A percentile compares a stretch with the other conserved stretches of the same genome.
phyloP scores from a whole-genome alignment of 1,140 invertebrate genomes.

The Popillia japonica region DNA sequence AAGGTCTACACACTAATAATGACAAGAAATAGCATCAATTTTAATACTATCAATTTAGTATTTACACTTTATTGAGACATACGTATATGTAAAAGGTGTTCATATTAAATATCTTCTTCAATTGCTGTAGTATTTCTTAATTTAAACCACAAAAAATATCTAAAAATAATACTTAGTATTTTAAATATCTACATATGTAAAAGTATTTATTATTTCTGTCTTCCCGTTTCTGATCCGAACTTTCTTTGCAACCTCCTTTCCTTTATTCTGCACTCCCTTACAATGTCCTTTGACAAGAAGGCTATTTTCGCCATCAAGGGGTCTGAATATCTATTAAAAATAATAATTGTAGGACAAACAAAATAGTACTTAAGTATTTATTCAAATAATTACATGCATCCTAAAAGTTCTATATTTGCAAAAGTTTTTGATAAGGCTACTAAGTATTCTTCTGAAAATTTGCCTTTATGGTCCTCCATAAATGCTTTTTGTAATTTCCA shows the following conservation, averaged over 20 bases:
- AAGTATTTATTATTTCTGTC: conserved; percentile 50
- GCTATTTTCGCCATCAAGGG: conserved; percentile 81
- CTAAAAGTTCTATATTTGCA: conserved; percentile 83
- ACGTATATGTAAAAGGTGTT: background rate
- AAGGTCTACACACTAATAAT: conserved; percentile 75
- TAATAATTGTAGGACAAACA: background rate
- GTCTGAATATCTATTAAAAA: conserved; percentile 64
- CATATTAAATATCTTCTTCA: background rate
- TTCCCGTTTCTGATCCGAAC: conserved; percentile 72
- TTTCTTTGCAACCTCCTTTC: conserved; percentile 69
- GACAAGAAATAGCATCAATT: conserved; percentile 46
- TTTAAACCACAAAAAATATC: no score
- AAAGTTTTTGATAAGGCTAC: conserved; percentile 83
- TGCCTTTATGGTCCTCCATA: conserved; percentile 73
- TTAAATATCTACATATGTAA: no score
- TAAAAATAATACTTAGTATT: no score
- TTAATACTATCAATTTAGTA: background rate
- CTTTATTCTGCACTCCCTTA: conserved; percentile 65
- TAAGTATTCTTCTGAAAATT: conserved; percentile 75
- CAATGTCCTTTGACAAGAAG: conserved; percentile 74
- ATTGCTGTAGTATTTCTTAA: background rate
- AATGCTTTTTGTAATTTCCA: conserved; percentile 81
- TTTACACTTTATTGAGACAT: background rate
- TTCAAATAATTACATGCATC: conserved; percentile 68
- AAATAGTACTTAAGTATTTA: background rate